These are phyloP conservation scores for Graptemys geographica DNA, from an alignment of 2,797 vertebrate genomes.

Conservation along the genomic window DNA sequence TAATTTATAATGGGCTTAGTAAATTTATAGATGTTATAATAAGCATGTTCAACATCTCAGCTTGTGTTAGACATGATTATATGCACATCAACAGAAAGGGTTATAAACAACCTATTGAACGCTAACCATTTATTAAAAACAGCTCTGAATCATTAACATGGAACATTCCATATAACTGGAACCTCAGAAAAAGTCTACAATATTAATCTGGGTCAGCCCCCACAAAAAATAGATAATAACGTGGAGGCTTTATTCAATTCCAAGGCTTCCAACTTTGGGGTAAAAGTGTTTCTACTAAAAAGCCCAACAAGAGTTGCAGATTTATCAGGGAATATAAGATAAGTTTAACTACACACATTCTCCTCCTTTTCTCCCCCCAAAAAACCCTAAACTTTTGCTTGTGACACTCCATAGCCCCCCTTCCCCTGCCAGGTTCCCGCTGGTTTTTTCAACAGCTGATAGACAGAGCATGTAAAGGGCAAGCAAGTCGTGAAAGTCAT, in stretches of 20 bases:
- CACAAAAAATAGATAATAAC: not conserved
- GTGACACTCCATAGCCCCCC: fast-evolving
- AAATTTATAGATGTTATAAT: not conserved
- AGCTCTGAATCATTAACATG: not conserved
- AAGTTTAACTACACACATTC: not conserved
- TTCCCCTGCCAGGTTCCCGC: not conserved
- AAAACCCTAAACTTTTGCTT: not conserved
- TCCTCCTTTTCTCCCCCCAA: not conserved
- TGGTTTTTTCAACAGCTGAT: fast-evolving
- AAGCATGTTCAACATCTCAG: not conserved
- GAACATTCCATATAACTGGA: too few species aligned
- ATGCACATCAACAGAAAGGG: not conserved
- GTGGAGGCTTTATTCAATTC: not conserved
- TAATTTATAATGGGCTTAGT: too few species aligned
- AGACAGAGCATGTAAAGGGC: fast-evolving
- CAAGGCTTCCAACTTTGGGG: not conserved
- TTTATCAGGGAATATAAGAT: not conserved
- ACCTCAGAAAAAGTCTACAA: not conserved
- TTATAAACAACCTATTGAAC: not conserved
- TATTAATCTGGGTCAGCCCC: not conserved
- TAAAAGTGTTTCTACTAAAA: not conserved
- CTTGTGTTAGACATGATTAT: not conserved
- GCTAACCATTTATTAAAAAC: not conserved
- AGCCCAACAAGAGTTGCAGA: not conserved
- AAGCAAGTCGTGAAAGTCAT: not conserved